Percentiles rank a stretch among this genome's conserved stretches.
These are phyloP conservation scores for Aplochiton taeniatus DNA, from an alignment of 2,797 vertebrate genomes.

Conservation along the genomic window DNA sequence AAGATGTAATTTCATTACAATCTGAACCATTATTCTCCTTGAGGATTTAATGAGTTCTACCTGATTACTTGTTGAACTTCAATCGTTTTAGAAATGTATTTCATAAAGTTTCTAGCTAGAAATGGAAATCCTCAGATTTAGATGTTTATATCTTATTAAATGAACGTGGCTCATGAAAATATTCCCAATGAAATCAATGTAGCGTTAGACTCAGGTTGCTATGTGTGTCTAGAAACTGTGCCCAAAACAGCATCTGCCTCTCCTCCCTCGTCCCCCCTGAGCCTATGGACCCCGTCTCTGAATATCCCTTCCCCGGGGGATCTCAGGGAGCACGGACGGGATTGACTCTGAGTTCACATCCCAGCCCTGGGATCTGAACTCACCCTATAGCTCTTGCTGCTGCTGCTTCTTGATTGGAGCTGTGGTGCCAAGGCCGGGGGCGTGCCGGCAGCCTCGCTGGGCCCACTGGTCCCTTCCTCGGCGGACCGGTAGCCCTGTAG, in stretches of 20 bases:
- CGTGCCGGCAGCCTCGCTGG: slow-evolving; percentile 43
- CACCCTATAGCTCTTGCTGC: slow-evolving; percentile 60
- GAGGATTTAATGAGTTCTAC: too few relatives aligned
- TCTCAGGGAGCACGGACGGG: slow-evolving; percentile 53
- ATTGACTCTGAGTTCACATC: slow-evolving; percentile 67
- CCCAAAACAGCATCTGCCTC: neutral
- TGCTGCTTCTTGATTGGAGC: slow-evolving; percentile 67
- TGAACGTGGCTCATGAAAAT: too few relatives aligned
- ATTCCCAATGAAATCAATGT: too few relatives aligned
- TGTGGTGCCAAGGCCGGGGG: slow-evolving; percentile 55
- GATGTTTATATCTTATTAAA: too few relatives aligned
- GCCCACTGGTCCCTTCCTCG: slow-evolving; percentile 56
- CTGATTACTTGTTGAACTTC: too few relatives aligned
- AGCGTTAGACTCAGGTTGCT: neutral
- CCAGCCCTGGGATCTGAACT: slow-evolving; percentile 73
- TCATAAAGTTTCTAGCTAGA: too few relatives aligned
- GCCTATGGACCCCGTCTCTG: slow-evolving; percentile 21
- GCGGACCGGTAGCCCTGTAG: slow-evolving; percentile 64
- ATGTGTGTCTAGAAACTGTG: slow-evolving; percentile 2
- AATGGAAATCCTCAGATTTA: too few relatives aligned
- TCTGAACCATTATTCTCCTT: too few relatives aligned
- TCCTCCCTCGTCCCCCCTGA: slow-evolving; percentile 19
- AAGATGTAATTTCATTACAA: neutral
- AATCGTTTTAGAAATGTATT: too few relatives aligned
- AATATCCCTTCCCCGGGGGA: slow-evolving; percentile 41